phyloP scores from a whole-genome alignment of 1,140 invertebrate genomes.

The Coenobita brevimanus region DNA sequence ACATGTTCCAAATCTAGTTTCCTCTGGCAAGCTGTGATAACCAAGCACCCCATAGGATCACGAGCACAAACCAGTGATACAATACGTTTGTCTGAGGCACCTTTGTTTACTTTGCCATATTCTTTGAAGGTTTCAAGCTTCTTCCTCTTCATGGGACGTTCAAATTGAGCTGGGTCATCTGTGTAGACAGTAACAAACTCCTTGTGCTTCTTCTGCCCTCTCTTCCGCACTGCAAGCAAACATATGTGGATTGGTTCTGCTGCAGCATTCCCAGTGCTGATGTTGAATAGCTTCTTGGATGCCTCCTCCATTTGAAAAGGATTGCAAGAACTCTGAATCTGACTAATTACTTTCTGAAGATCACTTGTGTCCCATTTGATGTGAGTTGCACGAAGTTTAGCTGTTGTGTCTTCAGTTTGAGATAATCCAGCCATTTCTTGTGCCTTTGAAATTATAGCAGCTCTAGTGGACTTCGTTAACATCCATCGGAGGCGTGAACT shows the following conservation, averaged over 20 bases:
- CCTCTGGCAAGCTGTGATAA: not conserved
- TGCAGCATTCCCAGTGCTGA: conserved; percentile 8
- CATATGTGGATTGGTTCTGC: not conserved
- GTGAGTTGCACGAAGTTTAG: not conserved
- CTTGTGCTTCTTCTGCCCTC: conserved; percentile 4
- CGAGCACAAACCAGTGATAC: not conserved
- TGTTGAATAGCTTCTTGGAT: not conserved
- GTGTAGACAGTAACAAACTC: not conserved
- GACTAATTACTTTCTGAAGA: not conserved
- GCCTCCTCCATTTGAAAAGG: not conserved
- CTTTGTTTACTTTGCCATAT: not conserved
- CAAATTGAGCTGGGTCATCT: not conserved
- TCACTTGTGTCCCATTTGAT: conserved; percentile 11
- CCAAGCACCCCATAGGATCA: not conserved
- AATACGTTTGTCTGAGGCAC: not conserved
- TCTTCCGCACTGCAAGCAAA: not conserved
- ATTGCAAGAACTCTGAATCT: conserved; percentile 11
- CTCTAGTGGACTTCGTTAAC: too few relatives aligned
- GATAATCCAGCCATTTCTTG: not conserved
- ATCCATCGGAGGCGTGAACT: too few relatives aligned
- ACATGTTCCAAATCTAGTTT: conserved; percentile 1
- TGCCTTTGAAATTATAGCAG: too few relatives aligned
- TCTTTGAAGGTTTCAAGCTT: not conserved
- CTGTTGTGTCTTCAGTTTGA: not conserved
- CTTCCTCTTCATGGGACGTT: not conserved